A percentile compares a stretch with the other conserved stretches of the same genome.
Conservation (phyloP, 1,140 invertebrate genomes). For the Drosophila bipectinata region DNA sequence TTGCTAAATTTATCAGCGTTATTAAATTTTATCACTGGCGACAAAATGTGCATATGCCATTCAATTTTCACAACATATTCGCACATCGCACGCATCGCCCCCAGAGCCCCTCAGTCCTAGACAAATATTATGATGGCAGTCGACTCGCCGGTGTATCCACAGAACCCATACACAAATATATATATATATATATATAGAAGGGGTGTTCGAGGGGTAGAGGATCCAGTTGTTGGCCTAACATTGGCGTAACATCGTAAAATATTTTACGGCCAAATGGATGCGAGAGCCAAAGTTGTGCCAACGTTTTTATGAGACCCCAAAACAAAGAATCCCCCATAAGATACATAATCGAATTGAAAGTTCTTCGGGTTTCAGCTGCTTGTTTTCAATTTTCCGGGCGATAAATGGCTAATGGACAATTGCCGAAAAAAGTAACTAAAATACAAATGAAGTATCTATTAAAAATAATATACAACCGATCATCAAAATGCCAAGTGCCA, state of each 20-base stretch:
- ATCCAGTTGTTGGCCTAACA: conserved; percentile 48
- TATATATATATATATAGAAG: neutral
- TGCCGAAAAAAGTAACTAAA: conserved; percentile 52
- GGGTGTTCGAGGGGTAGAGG: neutral
- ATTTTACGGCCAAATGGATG: conserved; percentile 74
- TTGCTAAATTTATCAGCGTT: conserved; percentile 83
- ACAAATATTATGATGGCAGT: conserved; percentile 81
- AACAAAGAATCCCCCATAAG: conserved; percentile 35
- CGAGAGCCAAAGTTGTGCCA: conserved; percentile 53
- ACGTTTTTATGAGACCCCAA: conserved; percentile 64
- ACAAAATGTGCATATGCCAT: conserved; percentile 82
- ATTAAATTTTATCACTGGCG: conserved; percentile 83
- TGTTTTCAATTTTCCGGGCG: conserved; percentile 28
- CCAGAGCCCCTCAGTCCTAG: conserved; percentile 43
- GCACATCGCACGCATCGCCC: conserved; percentile 62
- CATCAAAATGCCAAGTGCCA: conserved; percentile 31
- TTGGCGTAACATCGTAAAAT: conserved; percentile 81
- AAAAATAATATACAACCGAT: conserved; percentile 47
- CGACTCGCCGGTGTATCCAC: conserved; percentile 28
- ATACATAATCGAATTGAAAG: conserved; percentile 13
- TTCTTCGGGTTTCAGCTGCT: conserved; percentile 44
- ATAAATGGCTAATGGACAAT: conserved; percentile 54
- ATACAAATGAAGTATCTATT: conserved; percentile 50
- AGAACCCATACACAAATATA: neutral
- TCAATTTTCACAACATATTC: conserved; percentile 82